These are phyloP conservation scores for Chloropsis cyanopogon DNA, from an alignment of 2,113 vertebrate genomes.

Conservation along the genomic window DNA sequence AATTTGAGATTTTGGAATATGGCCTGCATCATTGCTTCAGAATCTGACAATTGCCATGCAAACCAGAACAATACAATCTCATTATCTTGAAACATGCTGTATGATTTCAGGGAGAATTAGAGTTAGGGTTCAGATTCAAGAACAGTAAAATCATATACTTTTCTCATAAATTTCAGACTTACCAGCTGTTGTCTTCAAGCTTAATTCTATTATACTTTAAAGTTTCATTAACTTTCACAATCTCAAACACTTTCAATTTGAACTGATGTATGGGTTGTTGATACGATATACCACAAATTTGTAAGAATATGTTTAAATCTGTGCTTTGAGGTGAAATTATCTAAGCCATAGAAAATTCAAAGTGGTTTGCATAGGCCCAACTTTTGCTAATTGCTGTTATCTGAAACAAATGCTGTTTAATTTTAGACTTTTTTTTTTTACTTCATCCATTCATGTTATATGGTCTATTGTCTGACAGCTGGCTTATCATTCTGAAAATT, in stretches of 20 bases:
- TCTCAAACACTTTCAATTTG: background rate
- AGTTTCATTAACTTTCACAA: background rate
- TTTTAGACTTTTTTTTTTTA: background rate
- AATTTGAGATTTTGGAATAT: background rate
- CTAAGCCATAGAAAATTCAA: background rate
- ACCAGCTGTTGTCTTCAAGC: background rate
- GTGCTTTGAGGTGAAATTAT: background rate
- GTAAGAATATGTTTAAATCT: background rate
- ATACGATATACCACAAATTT: background rate
- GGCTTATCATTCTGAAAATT: constrained; percentile 11
- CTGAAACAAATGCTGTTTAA: background rate
- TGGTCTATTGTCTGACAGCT: background rate
- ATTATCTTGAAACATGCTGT: background rate
- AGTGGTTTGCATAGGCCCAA: background rate
- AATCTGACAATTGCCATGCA: background rate
- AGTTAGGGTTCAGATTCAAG: background rate
- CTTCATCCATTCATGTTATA: background rate
- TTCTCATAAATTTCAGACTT: background rate
- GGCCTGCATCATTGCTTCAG: background rate
- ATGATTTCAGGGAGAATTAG: background rate
- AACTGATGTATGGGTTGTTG: background rate
- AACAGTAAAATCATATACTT: background rate
- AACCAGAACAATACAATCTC: background rate
- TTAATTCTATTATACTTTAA: background rate
- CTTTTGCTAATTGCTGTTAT: background rate